These are phyloP conservation scores for Monochamus saltuarius DNA, from an alignment of 1,140 invertebrate species.

Conservation along the genomic window DNA sequence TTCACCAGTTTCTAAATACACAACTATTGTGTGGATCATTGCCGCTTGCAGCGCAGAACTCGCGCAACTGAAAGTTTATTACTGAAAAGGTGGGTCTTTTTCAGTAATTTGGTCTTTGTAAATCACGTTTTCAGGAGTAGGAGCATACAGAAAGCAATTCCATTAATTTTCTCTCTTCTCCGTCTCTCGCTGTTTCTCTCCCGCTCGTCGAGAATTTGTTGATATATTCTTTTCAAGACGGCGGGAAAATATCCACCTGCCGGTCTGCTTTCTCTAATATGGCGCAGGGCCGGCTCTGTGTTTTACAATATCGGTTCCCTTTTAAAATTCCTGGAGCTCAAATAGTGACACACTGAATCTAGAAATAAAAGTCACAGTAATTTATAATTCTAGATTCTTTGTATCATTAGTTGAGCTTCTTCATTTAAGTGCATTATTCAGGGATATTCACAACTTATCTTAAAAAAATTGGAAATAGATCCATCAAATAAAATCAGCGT, in stretches of 20 bases:
- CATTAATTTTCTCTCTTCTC: constrained; percentile 23
- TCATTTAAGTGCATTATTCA: no score
- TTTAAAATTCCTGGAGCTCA: no score
- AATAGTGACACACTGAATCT: no score
- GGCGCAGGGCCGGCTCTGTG: neutral
- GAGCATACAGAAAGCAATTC: constrained; percentile 25
- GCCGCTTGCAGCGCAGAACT: constrained; percentile 15
- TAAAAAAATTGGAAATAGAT: no score
- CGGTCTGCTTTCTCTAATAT: constrained; percentile 26
- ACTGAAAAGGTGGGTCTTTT: constrained; percentile 19
- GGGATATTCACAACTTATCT: no score
- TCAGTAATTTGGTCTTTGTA: constrained; percentile 21
- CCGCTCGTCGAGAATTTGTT: constrained; percentile 16
- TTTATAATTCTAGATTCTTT: no score
- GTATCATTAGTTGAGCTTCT: no score
- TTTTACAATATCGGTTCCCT: no score
- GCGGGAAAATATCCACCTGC: constrained; percentile 26
- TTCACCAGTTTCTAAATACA: no score
- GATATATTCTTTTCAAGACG: constrained; percentile 24
- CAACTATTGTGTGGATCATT: constrained; percentile 21
- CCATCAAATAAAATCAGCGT: no score
- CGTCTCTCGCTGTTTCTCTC: constrained; percentile 1
- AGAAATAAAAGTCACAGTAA: no score
- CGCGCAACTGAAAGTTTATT: constrained; percentile 24
- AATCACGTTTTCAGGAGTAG: constrained; percentile 23